Evolutionary conservation across 2,797 vertebrate genomes (phyloP), one percentile per base, ranked within the genome.

Genomic region (Limnodromus scolopaceus): DNA sequence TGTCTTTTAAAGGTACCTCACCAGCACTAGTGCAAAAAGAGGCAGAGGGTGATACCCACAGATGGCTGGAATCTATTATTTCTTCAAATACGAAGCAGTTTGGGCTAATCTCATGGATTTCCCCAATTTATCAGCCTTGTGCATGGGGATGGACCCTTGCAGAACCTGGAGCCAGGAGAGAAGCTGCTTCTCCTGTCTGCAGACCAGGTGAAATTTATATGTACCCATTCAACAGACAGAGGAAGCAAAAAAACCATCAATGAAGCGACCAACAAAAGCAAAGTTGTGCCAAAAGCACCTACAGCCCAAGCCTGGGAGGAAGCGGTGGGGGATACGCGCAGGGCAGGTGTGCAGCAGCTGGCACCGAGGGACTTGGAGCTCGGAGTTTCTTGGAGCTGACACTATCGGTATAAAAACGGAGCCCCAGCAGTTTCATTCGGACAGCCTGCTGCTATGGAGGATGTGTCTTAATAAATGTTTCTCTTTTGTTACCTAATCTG

Each of bases 291-390:
- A 39, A 41, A 84, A 60, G 13, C 54, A 16, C 16, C 53, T 6
- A 25, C 39, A 0, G 1, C 34, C 1, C 2, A 27, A 8, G 46
- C 8, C 49, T 25, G 34, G 25, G 34, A 76, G 51, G 45, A 45
- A 16, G 58, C 0, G 0, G 15, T 13, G 38, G 32, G 32, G 34
- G 22, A 20, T 16, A n/a, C 0, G 0, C 23, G 11, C 19, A 4
- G 70, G 32, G 24, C 39, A 53, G 77, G 7, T 2, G 36, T 17
- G 60, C n/a, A 25, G 36, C 39, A 10, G 3, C 20, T 36, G 54
- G 72, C 36, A 30, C 68, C 0, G 2, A 36, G 28, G 15, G 49
- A 5, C 51, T 66, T 4, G 2, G 65, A 65, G 48, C 74, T 76
- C 25, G 4, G 32, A 28, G 11, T 13, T 39, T 36, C 57, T 71